Evolutionary conservation across 2,113 vertebrate genomes (phyloP).

Genomic region (Corythaeola cristata): DNA sequence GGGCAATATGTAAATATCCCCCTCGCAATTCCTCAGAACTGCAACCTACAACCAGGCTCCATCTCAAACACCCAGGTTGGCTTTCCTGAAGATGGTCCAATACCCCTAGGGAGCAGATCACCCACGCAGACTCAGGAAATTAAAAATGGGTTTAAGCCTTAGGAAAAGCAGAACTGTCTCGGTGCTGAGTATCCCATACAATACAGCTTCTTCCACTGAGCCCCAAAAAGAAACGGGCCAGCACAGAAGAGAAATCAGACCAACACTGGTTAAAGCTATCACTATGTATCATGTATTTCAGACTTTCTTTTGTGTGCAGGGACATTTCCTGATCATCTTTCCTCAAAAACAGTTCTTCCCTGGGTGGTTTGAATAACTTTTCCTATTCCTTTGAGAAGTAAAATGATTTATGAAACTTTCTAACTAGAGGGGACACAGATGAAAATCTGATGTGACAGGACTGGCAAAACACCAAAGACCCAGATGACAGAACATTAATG

Average conservation of each 20-base stretch:
- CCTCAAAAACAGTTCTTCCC: background rate
- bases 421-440: background rate
- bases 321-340: background rate
- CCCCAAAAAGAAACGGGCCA: background rate
- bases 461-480: background rate
- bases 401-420: background rate
- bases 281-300: background rate
- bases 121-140: slow-evolving; percentile 25
- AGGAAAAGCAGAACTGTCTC: background rate
- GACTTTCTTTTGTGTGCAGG: background rate
- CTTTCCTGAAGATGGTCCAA: background rate
- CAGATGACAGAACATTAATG: background rate
- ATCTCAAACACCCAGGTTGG: background rate
- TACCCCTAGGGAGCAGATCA: background rate
- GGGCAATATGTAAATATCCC: background rate
- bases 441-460: background rate
- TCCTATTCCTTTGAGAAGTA: background rate
- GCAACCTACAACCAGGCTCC: background rate
- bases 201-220: background rate
- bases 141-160: background rate
- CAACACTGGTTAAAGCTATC: background rate
- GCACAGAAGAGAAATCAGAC: background rate
- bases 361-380: background rate
- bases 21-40: background rate
- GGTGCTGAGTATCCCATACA: background rate